Evolutionary conservation across 2,888 invertebrate species (phyloP), one percentile per base, ranked within the genome.

Genomic region (Mystacides longicornis): DNA sequence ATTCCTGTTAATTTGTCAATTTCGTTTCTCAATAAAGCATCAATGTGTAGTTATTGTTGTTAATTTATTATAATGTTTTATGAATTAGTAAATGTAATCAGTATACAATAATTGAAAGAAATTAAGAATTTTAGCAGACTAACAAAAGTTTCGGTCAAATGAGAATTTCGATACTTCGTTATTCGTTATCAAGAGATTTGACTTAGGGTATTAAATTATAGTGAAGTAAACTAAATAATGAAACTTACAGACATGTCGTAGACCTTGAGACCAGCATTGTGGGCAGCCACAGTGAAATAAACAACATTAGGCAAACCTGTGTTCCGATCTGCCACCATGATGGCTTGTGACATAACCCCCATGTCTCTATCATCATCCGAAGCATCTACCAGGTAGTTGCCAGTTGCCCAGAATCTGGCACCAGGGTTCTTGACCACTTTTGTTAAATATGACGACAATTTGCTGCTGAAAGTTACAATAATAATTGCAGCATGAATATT

Each of bases 381-480:
- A 63, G 81, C 82, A 59, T 85, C 86, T 62, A 86, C 77, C 54
- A 87, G 77, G 65, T 85, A 85, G 68, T 87, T 87, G 23, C 85
- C 86, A 0, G 86, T 86, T 0, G 83, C 80, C 79, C 86, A 83
- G 63, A 79, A 80, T 3, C 79, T 73, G 9, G 71, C 67, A 0
- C 81, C 80, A 62, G 78, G 75, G 0, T 78, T 75, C 50, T 52
- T 57, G 1, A 86, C 73, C 62, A 85, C 79, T 23, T 82, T 80
- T 2, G 80, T 76, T 59, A 87, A 78, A 64, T 86, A 85, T 0
- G 83, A 81, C 0, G 85, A 78, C 62, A 83, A 78, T 57, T 78
- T 78, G 0, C 83, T 80, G 27, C 86, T 86, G 66, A 20, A 71
- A 68, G 49, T 5, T 11, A 27, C 11, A 27, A 27, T 7, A 27